Conservation (phyloP, 2,888 invertebrate species). For the Dysmachus trigonus region DNA sequence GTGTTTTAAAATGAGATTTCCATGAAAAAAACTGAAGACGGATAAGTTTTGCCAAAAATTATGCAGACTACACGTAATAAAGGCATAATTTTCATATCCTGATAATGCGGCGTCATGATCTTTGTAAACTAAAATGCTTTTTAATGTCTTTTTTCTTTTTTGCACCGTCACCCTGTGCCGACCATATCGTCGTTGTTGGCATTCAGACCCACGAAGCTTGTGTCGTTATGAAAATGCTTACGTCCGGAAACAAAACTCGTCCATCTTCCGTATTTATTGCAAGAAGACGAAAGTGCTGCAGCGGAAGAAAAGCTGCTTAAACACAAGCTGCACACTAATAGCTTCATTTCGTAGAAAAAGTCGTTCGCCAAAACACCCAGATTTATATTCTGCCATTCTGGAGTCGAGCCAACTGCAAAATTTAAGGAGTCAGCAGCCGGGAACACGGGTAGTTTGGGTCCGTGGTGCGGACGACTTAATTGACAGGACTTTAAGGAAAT, state of each 20-base stretch:
- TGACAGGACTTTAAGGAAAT: not conserved
- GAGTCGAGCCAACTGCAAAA: not conserved
- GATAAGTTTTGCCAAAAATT: not conserved
- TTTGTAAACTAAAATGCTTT: not conserved
- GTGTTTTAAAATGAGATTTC: not conserved
- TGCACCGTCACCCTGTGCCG: not conserved
- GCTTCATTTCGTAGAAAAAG: slow-evolving; percentile 11
- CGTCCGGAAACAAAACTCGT: slow-evolving; percentile 4
- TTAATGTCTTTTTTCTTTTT: not conserved
- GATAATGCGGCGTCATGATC: not conserved
- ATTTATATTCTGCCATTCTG: not conserved
- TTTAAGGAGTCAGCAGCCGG: not conserved
- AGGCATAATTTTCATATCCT: not conserved
- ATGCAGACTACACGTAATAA: not conserved
- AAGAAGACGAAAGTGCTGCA: not conserved
- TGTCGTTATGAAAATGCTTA: slow-evolving; percentile 2
- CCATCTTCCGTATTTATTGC: not conserved
- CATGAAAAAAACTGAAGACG: not conserved
- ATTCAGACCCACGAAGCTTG: not conserved
- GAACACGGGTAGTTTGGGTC: not conserved
- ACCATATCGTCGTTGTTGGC: not conserved
- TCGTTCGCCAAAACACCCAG: not conserved
- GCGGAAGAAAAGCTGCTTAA: slow-evolving; percentile 28
- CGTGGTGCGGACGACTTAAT: not conserved
- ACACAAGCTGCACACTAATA: slow-evolving; percentile 25